phyloP scores from a whole-genome alignment of 2,888 invertebrate species.

The Papilio protenor region DNA sequence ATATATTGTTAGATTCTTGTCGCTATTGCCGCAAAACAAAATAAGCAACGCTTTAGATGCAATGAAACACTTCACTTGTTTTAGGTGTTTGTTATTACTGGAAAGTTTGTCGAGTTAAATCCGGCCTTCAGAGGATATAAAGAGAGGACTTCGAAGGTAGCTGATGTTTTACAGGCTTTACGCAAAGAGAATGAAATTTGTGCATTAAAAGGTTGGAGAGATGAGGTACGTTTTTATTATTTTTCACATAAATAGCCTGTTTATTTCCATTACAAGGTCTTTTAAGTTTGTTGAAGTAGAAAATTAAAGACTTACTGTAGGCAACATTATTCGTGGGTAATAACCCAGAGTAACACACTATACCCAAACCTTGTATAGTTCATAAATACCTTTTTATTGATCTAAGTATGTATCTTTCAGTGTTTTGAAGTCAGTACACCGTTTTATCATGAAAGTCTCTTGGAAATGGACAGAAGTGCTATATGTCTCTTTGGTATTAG shows the following conservation, averaged over 20 bases:
- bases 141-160: conserved; percentile 90
- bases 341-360: too few species aligned
- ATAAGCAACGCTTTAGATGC: neutral
- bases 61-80: conserved; percentile 41
- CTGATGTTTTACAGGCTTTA: conserved; percentile 90
- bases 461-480: conserved; percentile 96
- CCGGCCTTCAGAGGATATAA: conserved; percentile 94
- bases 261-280: neutral
- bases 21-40: neutral
- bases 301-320: neutral
- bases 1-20: neutral
- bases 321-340: neutral
- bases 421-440: conserved; percentile 94
- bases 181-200: conserved; percentile 90
- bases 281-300: neutral
- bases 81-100: conserved; percentile 89
- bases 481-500: conserved; percentile 97
- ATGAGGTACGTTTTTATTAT: conserved; percentile 86
- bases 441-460: conserved; percentile 80
- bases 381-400: neutral
- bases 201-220: conserved; percentile 95
- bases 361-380: neutral
- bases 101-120: conserved; percentile 91
- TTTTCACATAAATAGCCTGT: neutral
- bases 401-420: conserved; percentile 71